A percentile compares a stretch with the other conserved stretches of the same genome.
These are phyloP conservation scores for Oligia latruncula DNA, from an alignment of 2,888 invertebrate genomes.

Conservation along the genomic window DNA sequence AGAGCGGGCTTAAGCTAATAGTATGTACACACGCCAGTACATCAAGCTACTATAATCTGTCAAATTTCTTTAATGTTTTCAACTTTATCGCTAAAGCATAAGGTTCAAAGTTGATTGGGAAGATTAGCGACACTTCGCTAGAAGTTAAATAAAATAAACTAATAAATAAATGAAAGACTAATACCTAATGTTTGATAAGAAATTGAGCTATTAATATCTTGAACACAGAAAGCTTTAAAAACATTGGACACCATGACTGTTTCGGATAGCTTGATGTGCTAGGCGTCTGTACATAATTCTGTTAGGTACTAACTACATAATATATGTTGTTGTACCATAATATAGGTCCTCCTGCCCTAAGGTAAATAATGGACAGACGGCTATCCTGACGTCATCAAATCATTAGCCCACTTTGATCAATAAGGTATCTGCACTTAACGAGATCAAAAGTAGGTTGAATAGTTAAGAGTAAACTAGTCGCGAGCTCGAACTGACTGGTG, in stretches of 20 bases:
- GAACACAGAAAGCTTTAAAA: slow-evolving; percentile 59
- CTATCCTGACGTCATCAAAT: slow-evolving; percentile 14
- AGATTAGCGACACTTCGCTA: slow-evolving; percentile 62
- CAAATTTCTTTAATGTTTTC: no score
- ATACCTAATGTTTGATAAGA: slow-evolving; percentile 19
- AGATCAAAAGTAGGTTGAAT: slow-evolving; percentile 20
- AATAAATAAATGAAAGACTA: slow-evolving; percentile 33
- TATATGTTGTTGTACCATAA: no score
- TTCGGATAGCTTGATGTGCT: no score
- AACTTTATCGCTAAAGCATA: no score
- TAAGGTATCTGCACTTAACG: slow-evolving; percentile 17
- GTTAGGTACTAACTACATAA: no score
- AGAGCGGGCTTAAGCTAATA: background rate
- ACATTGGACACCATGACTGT: slow-evolving; percentile 55
- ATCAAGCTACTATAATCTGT: no score
- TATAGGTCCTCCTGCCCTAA: background rate
- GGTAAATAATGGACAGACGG: background rate
- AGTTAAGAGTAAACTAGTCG: background rate
- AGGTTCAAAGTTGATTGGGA: background rate
- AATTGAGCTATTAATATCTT: slow-evolving; percentile 49
- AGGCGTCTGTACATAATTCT: no score
- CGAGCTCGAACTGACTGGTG: no score
- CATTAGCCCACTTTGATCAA: slow-evolving; percentile 31
- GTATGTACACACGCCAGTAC: no score
- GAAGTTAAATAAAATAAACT: slow-evolving; percentile 39